Percentiles rank a stretch among this genome's conserved stretches.
These are phyloP conservation scores for Lamproptera curius DNA, from an alignment of 2,888 invertebrate genomes.

Conservation along the genomic window DNA sequence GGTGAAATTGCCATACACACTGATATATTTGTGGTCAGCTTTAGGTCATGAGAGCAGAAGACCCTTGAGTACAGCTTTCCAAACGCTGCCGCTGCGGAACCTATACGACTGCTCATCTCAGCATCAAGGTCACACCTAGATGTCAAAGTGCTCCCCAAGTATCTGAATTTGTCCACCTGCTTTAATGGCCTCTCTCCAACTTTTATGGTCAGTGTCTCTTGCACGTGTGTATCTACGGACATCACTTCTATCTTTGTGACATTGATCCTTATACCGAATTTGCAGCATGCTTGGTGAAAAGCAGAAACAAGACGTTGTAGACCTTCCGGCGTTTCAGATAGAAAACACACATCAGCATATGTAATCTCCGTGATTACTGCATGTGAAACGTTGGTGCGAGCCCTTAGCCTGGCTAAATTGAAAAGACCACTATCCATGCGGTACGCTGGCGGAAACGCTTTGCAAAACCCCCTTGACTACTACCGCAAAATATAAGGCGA, in stretches of 20 bases:
- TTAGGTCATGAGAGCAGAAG: not conserved
- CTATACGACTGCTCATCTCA: no score
- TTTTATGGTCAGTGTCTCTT: conserved; percentile 1
- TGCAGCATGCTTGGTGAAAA: conserved; percentile 10
- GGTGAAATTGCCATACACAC: not conserved
- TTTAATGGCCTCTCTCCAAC: not conserved
- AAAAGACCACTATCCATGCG: not conserved
- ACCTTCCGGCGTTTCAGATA: not conserved
- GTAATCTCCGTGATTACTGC: not conserved
- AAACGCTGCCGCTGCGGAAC: not conserved
- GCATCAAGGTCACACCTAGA: no score
- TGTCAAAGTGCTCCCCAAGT: no score
- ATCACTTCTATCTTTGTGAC: conserved; percentile 23
- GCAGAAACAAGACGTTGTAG: conserved; percentile 1
- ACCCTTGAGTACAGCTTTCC: not conserved
- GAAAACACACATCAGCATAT: not conserved
- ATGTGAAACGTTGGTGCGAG: not conserved
- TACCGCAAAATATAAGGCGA: conserved; percentile 2
- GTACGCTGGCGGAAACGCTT: not conserved
- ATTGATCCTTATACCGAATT: conserved; percentile 26
- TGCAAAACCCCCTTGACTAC: not conserved
- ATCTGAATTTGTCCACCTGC: not conserved
- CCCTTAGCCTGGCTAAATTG: not conserved
- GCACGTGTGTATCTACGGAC: conserved; percentile 15
- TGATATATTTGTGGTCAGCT: no score